A percentile compares a stretch with the other conserved stretches of the same genome.
These are phyloP conservation scores for Beris chalybata DNA, from an alignment of 2,888 invertebrate species.

Conservation along the genomic window DNA sequence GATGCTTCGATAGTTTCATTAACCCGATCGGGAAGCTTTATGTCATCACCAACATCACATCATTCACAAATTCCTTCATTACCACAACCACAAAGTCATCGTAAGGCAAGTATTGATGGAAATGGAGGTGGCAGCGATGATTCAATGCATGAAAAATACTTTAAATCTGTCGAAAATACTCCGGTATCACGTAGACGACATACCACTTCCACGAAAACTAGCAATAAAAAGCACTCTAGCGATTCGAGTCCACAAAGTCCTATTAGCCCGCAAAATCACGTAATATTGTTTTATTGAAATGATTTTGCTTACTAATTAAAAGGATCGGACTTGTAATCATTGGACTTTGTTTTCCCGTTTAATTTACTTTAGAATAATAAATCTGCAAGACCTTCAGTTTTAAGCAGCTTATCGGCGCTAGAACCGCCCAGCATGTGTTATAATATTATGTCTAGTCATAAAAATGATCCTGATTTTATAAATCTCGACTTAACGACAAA, in stretches of 20 bases:
- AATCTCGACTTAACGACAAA: slow-evolving; percentile 42
- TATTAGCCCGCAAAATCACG: slow-evolving; percentile 59
- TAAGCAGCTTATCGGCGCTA: slow-evolving; percentile 38
- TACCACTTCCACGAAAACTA: slow-evolving; percentile 49
- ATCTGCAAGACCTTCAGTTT: slow-evolving; percentile 39
- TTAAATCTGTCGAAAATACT: slow-evolving; percentile 72
- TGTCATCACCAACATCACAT: slow-evolving; percentile 49
- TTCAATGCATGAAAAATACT: slow-evolving; percentile 81
- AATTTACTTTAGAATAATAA: slow-evolving; percentile 23
- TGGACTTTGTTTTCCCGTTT: slow-evolving; percentile 1
- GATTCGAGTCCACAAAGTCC: slow-evolving; percentile 67
- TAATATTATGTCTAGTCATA: slow-evolving; percentile 41
- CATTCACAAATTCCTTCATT: slow-evolving; percentile 31
- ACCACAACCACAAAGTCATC: slow-evolving; percentile 21
- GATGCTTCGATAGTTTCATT: slow-evolving; percentile 45
- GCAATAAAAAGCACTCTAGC: slow-evolving; percentile 57
- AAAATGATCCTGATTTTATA: slow-evolving; percentile 41
- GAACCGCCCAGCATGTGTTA: slow-evolving; percentile 38
- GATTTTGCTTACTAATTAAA: no score
- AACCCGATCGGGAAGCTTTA: slow-evolving; percentile 55
- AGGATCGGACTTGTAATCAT: no score
- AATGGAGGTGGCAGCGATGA: slow-evolving; percentile 71
- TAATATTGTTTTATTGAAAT: slow-evolving; percentile 22
- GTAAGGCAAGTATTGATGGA: slow-evolving; percentile 50
- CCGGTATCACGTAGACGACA: slow-evolving; percentile 62